Evolutionary conservation across 2,113 vertebrate genomes (phyloP), one percentile per base, ranked within the genome.

Genomic region (Danio rerio): DNA sequence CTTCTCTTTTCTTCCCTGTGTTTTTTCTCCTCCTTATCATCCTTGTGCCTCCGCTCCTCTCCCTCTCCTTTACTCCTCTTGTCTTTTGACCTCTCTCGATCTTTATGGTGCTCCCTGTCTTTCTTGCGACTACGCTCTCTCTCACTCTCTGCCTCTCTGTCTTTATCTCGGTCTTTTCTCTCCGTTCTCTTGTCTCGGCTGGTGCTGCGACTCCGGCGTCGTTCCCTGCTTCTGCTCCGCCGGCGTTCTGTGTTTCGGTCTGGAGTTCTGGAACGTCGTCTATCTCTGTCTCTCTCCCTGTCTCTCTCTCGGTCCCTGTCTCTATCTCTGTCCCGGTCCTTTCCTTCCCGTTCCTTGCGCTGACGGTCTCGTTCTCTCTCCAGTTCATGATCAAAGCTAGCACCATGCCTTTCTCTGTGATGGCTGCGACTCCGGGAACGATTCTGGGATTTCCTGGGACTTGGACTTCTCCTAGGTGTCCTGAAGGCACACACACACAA

Each of bases 281-380:
- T 82, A n/a, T 83, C 87, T 71, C 77, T 16, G 72, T 75, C 80
- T 56, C 68, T 76, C 65, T 72, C 78, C 69, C 81, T 69, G 50
- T 80, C 88, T 40, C 94, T 92, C 79, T 95, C 95, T 72, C 94
- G 93, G 10, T 81, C 79, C 7, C 31, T 62, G 6, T 96, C 95
- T 78, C 83, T 56, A 15, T 31, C 31, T 66, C 40, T 82, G 13
- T 88, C 84, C 50, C 83, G 52, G 15, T 96, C 95, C 87, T 96
- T 96, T 55, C 93, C 93, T 84, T 97, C 97, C 0, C 94, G 93
- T 84, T 99, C 98, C 83, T 97, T 93, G 87, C 95, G 94, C 83
- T 99, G 98, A 0, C 98, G 94, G 86, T 99, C 98, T 11, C 96
- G 92, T 84, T 99, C 98, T 89, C 97, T 94, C 88, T 99, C 98